phyloP scores from a whole-genome alignment of 2,888 invertebrate genomes.

The Drosophila cognata region DNA sequence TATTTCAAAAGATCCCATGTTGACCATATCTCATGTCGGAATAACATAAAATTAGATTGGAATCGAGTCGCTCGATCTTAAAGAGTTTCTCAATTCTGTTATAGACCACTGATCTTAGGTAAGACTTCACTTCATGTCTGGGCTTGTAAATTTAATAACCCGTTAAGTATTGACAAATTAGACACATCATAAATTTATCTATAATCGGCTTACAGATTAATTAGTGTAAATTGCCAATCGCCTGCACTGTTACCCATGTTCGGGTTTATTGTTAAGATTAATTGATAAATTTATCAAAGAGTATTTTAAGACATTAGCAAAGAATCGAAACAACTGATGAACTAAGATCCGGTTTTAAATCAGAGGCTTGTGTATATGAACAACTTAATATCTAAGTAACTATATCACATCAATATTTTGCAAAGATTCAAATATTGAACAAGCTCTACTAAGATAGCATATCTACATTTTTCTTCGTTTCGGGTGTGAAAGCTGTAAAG shows the following conservation, averaged over 20 bases:
- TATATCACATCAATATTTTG: neutral
- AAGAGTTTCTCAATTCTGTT: neutral
- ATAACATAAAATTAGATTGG: neutral
- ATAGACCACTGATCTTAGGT: neutral
- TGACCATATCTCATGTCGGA: neutral
- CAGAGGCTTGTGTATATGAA: neutral
- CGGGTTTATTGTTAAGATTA: neutral
- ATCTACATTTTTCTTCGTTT: neutral
- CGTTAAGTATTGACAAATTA: neutral
- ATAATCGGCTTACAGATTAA: neutral
- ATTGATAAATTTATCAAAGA: neutral
- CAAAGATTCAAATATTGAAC: neutral
- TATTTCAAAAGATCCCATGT: neutral
- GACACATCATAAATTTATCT: neutral
- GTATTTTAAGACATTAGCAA: neutral
- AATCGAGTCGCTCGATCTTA: neutral
- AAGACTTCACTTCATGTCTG: neutral
- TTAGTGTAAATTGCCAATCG: neutral
- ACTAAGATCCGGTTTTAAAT: neutral
- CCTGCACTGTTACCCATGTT: neutral
- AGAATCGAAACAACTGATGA: neutral
- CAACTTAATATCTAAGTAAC: neutral
- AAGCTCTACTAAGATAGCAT: neutral
- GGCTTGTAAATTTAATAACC: neutral
- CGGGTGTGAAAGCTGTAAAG: neutral